Base-by-base conservation (phyloP, 1,140 invertebrate genomes). In the Chymomyza costata region DNA sequence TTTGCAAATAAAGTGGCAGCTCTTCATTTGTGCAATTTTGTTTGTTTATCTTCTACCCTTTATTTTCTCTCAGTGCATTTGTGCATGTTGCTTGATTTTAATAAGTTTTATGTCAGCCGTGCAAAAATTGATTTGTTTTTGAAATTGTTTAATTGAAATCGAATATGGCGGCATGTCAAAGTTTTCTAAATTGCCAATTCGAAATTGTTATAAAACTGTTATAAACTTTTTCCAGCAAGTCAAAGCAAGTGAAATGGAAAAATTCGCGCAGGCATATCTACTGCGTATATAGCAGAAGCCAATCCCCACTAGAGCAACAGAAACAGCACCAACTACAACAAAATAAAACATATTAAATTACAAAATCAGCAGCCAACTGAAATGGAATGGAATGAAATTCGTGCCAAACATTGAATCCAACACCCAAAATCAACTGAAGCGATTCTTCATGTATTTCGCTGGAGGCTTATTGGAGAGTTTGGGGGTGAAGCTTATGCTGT, bases 81-180 rank as follows among this genome's bases (percentile, higher is more conserved):
- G 25, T 28, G 25, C 25, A 10, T 28, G 31, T n/a, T 6, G 31
- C 13, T 6, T n/a, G 13, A 34, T 34, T 43, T 68, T 74, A 68
- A 68, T 76, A 57, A 65, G 52, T 49, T 74, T 53, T 14, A 38
- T 34, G 60, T 46, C 61, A 52, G 66, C 38, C 11, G 21, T 34
- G 47, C 35, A 78, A n/a, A n/a, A 78, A 80, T 78, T 78, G 73
- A 78, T 78, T 78, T 67, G 63, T 80, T 78, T 68, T n/a, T n/a
- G 80, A 64, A 63, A 68, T 73, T 73, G 80, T 80, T 78, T 78
- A 78, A 78, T 78, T 78, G 73, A 78, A 78, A 78, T 65, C 41
- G 48, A 70, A 67, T 48, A 52, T 59, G 66, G 58, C 48, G 51
- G 55, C 51, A 73, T 66, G 71, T 78, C 67, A 52, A 78, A 76